Evolutionary conservation across 2,113 vertebrate species (phyloP), one percentile per base, ranked within the genome.

Genomic region (Microtus richardsoni): DNA sequence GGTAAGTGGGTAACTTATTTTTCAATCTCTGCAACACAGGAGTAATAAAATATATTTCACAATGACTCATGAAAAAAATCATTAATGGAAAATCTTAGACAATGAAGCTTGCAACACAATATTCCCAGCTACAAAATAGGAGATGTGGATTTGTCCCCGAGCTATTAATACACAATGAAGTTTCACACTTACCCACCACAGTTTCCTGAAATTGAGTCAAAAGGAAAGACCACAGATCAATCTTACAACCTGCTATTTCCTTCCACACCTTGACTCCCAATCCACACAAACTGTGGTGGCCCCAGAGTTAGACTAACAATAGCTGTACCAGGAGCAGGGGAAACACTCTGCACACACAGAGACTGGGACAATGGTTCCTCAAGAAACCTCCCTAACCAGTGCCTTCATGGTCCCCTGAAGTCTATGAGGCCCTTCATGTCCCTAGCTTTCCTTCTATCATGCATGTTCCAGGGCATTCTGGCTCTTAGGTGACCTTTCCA

Each of bases 21-120:
- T 39, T 44, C 88, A 96, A 96, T 91, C 82, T 89, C 73, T 82
- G 28, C 30, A 90, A 75, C 33, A 78, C 52, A 33, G 24, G 54
- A 54, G 62, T 58, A 83, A 70, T 78, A 91, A 93, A 68, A 91
- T 41, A 92, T 78, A 94, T 82, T 41, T 90, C 91, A 33, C 62
- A 95, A 83, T 93, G 87, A 83, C 74, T 94, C 36, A 49, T 86
- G 71, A 49, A 49, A 85, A 88, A 88, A 77, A 91, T 47, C 95
- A 93, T 82, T 91, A 10, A 47, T 12, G 9, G 41, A 68, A 68
- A 68, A 95, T 36, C 60, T 90, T 30, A 62, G 80, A 64, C 77
- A 60, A 60, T 26, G 77, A 52, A 70, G 44, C 83, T 58, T 71
- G 83, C 1, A 26, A 47, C 33, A 33, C 13, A 92, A 36, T 39